These are phyloP conservation scores for Chrysocyon brachyurus DNA, from an alignment of 2,797 vertebrate species.

Conservation along the genomic window DNA sequence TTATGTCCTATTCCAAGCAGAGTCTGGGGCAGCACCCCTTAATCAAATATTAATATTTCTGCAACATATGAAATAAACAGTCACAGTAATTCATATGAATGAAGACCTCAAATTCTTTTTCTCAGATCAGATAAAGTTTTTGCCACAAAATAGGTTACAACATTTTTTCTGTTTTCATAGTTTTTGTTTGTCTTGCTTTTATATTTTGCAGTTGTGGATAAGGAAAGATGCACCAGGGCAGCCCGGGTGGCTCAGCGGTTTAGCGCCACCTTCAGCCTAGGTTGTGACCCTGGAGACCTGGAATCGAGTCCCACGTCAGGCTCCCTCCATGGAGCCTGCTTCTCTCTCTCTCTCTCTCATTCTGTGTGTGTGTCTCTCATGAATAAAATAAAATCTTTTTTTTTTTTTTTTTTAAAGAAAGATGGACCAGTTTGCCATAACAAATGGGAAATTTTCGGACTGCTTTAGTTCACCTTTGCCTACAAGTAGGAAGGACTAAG, in stretches of 20 bases:
- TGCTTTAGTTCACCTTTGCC: conserved; percentile 29
- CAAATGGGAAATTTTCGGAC: neutral
- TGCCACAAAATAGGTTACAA: neutral
- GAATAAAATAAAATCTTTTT: too few relatives aligned
- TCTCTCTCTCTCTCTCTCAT: too few relatives aligned
- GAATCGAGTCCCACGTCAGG: too few relatives aligned
- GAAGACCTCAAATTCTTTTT: neutral
- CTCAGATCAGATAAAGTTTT: neutral
- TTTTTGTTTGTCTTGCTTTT: neutral
- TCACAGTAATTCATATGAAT: neutral
- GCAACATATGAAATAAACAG: neutral
- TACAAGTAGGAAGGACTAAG: neutral
- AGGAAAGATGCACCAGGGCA: neutral
- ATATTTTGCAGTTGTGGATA: conserved; percentile 21
- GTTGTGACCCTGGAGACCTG: too few relatives aligned
- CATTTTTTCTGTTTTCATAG: neutral
- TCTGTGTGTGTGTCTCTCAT: too few relatives aligned
- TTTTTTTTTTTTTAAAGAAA: neutral
- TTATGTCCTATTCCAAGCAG: neutral
- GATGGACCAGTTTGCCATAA: neutral
- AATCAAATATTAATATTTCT: conserved; percentile 17
- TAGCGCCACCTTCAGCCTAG: too few relatives aligned
- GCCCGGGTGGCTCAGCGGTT: too few relatives aligned
- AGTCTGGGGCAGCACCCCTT: neutral
- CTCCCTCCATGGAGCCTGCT: too few relatives aligned